phyloP scores from a whole-genome alignment of 2,888 invertebrate genomes.

The Caenorhabditis angaria region DNA sequence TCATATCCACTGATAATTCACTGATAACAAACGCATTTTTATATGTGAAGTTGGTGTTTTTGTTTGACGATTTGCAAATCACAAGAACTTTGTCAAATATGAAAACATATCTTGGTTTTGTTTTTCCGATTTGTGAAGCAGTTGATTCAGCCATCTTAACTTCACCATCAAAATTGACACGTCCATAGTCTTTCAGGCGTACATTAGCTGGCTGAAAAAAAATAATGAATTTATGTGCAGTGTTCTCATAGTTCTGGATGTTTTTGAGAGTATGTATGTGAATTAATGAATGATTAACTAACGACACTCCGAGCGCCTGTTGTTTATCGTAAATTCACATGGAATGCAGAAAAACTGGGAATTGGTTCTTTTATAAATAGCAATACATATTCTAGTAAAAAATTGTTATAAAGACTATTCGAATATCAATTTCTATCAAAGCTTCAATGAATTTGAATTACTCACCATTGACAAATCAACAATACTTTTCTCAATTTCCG shows the following conservation, averaged over 20 bases:
- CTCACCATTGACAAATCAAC: constrained; percentile 71
- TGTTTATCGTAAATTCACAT: too few relatives aligned
- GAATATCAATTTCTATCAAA: too few relatives aligned
- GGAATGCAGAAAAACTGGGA: too few relatives aligned
- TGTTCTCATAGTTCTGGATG: not conserved
- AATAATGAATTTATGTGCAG: not conserved
- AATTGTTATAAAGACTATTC: too few relatives aligned
- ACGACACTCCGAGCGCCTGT: too few relatives aligned
- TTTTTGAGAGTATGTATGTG: too few relatives aligned
- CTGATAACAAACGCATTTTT: constrained; percentile 59
- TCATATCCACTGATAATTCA: constrained; percentile 47
- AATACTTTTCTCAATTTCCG: constrained; percentile 83
- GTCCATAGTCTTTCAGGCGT: constrained; percentile 87
- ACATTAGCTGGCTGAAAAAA: constrained; percentile 79
- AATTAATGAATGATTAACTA: too few relatives aligned
- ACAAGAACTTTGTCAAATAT: constrained; percentile 96
- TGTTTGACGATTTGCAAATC: constrained; percentile 80
- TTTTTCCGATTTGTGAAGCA: constrained; percentile 34
- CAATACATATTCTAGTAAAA: too few relatives aligned
- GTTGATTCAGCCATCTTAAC: constrained; percentile 64
- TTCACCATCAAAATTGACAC: constrained; percentile 91
- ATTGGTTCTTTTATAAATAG: too few relatives aligned
- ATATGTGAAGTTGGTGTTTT: constrained; percentile 59
- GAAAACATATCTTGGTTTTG: constrained; percentile 83
- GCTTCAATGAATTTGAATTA: not conserved